Conservation (phyloP, 1,140 invertebrate genomes). For the Amyelois transitella region DNA sequence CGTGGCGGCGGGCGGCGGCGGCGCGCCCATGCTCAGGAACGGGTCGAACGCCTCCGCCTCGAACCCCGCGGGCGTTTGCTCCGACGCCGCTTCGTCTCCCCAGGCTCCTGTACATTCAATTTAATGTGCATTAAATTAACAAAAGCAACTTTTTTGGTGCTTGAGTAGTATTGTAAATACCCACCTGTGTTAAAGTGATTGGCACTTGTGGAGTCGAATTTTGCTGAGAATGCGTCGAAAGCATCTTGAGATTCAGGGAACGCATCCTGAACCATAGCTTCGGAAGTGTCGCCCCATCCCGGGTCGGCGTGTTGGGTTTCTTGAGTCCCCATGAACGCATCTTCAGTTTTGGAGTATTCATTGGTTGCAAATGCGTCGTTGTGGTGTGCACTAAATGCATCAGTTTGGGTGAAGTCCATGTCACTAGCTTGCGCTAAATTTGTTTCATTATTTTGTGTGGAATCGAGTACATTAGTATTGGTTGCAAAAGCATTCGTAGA, state of each 20-base stretch:
- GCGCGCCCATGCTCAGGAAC: constrained; percentile 87
- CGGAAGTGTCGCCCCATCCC: constrained; percentile 14
- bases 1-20: constrained; percentile 78
- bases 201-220: constrained; percentile 82
- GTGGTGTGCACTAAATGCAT: constrained; percentile 8
- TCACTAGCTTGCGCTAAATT: background rate
- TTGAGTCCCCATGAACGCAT: constrained; percentile 1
- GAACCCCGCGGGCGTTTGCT: constrained; percentile 76
- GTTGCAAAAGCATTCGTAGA: constrained; percentile 9
- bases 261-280: constrained; percentile 25
- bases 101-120: constrained; percentile 65
- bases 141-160: too few relatives aligned
- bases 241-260: constrained; percentile 46
- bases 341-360: background rate
- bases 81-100: constrained; percentile 72
- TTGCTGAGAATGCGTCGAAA: constrained; percentile 87
- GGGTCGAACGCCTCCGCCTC: constrained; percentile 87
- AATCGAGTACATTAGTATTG: constrained; percentile 20
- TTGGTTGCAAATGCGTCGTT: background rate
- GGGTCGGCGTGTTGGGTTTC: constrained; percentile 1
- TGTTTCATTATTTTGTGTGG: constrained; percentile 19
- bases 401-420: background rate
- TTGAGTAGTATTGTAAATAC: background rate
- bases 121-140: too few relatives aligned
- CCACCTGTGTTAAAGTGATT: constrained; percentile 52